Base-by-base conservation (phyloP, 2,797 vertebrate species). In the Poecilia wingei region DNA sequence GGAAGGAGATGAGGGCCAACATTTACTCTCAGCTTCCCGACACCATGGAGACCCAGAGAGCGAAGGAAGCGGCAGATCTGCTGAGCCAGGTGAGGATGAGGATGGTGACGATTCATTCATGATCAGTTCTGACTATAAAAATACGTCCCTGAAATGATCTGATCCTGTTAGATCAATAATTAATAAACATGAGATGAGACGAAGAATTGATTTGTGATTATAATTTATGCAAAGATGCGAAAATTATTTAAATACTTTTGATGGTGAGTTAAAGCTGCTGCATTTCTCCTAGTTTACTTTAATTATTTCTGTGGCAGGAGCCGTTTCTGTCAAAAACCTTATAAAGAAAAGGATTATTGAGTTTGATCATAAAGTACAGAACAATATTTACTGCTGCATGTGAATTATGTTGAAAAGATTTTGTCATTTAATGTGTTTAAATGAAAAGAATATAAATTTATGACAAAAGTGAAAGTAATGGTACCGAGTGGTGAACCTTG, bases 11-110 rank as follows among this genome's bases (percentile, higher is more conserved):
- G 76, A 94, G 85, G 51, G 94, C 92, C 43, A 87, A 88, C 79
- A 92, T 98, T n/a, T 98, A 97, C 93, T 94, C 96, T 59, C 90
- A 91, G 77, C 96, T 99, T 92, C 96, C 97, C 39, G 94, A 94
- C 59, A 98, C 97, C 78, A 94, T 96, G 77, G 97, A 98, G 75
- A 98, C 95, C 0, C 93, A 90, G 64, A 97, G 96, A 77, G 97
- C 97, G 0, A 96, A 94, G 88, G 96, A 97, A 82, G 92, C 96
- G 10, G 94, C 95, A 0, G 92, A 96, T 77, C 95, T 97, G 86
- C 97, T 96, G 93, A 99, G 97, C 72, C 90, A 97, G 97, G 98
- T 98, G 88, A 75, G 6, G 0, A 9, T 3, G 49, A 8, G 0
- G 49, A 51, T 2, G 49, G 9, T 45, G 10, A 45, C 12, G 43